phyloP scores from a whole-genome alignment of 2,797 vertebrate species.

The Mycteria americana region DNA sequence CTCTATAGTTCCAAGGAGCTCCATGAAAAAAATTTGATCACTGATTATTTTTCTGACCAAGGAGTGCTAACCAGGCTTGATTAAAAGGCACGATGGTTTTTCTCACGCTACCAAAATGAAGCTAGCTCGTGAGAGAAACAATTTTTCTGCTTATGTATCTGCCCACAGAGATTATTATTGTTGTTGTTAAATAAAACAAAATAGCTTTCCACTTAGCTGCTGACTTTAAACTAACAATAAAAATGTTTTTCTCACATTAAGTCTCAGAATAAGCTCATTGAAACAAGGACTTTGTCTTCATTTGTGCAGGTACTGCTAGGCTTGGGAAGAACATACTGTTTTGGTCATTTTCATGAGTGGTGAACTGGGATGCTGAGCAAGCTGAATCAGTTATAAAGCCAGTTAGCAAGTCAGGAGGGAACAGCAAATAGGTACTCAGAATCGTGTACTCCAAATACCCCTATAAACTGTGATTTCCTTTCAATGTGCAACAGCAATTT shows the following conservation, averaged over 20 bases:
- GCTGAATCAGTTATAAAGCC: neutral
- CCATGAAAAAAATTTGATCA: neutral
- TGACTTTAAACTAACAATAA: neutral
- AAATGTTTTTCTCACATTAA: neutral
- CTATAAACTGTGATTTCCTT: conserved; percentile 2
- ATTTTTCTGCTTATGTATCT: neutral
- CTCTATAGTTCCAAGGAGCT: neutral
- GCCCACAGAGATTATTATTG: neutral
- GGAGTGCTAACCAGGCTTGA: neutral
- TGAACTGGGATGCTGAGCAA: neutral
- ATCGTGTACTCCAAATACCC: neutral
- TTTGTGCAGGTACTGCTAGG: neutral
- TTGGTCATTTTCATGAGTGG: neutral
- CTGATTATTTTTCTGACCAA: neutral
- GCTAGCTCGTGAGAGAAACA: neutral
- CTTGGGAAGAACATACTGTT: neutral
- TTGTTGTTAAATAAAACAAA: neutral
- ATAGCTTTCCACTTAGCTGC: neutral
- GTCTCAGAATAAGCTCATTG: neutral
- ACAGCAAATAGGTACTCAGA: neutral
- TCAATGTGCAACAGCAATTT: neutral
- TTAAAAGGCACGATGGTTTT: neutral
- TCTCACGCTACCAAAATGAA: neutral
- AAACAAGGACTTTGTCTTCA: neutral
- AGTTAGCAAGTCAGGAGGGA: neutral